These are phyloP conservation scores for Oxygymnocypris stewartii DNA, from an alignment of 2,113 vertebrate genomes.

Conservation along the genomic window DNA sequence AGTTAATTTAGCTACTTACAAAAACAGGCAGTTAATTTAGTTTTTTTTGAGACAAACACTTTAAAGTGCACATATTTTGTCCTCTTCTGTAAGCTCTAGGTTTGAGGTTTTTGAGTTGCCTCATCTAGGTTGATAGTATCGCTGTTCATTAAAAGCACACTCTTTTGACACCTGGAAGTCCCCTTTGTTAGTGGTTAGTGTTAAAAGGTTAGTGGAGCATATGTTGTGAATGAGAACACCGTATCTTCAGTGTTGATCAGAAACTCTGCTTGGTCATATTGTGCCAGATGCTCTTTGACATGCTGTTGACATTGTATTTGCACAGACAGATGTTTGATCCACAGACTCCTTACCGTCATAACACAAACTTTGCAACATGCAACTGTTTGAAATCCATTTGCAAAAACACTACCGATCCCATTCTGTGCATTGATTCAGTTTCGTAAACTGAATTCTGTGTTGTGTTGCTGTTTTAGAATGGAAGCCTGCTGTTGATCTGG, in stretches of 20 bases:
- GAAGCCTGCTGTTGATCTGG: conserved; percentile 74
- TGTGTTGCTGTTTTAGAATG: conserved; percentile 67
- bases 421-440: not conserved
- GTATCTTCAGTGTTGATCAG: not conserved
- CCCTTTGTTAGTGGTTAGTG: no score
- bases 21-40: not conserved
- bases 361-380: not conserved
- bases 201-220: conserved; percentile 62
- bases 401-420: not conserved
- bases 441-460: not conserved
- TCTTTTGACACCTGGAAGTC: not conserved
- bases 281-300: conserved; percentile 6
- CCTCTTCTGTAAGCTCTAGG: not conserved
- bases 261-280: conserved; percentile 36
- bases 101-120: not conserved
- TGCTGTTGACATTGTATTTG: not conserved
- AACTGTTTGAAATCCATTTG: not conserved
- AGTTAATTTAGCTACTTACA: not conserved
- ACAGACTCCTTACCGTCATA: not conserved
- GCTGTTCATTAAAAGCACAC: not conserved
- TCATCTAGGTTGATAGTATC: not conserved
- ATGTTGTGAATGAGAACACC: conserved; percentile 54
- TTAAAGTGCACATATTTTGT: no score
- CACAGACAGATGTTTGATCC: not conserved
- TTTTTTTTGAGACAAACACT: no score